Base-by-base conservation (phyloP, 1,140 invertebrate genomes). In the Drosophila gunungcola region DNA sequence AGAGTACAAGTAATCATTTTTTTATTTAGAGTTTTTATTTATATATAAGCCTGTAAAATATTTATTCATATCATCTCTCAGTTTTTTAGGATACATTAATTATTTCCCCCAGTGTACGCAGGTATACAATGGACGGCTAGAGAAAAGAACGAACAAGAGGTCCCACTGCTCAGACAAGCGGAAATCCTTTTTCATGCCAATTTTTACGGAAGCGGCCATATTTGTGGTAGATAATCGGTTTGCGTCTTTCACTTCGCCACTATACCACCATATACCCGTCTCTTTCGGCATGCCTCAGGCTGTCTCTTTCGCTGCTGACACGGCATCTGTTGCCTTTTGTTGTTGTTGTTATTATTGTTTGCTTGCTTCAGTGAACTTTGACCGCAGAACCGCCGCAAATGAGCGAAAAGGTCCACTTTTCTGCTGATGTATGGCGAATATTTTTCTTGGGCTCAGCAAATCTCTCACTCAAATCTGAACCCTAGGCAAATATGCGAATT, bases 191-290 rank as follows among this genome's bases (percentile, higher is more conserved):
- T 85, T 73, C 68, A 80, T 60, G 69, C 73, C 67, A 68, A 70
- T 57, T 75, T 75, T 67, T 86, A 55, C 73, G 73, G 78, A 86
- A 78, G 62, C 69, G 62, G 74, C 74, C 82, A 86, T 86, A 86
- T 88, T 86, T 84, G 83, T 61, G 83, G 82, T 61, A 82, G 82
- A 88, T 86, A 86, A 86, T 88, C 82, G 83, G 74, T 86, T 75
- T 61, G 73, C 63, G 49, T 65, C 56, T 58, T 58, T 60, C 49
- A 29, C 32, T 53, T 49, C 11, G 29, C 45, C 43, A 38, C 25
- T 63, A 45, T 21, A 21, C 16, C 1, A 21, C 16, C 1, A 21
- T 21, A 21, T 9, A 4, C 7, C 61, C 34, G 3, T 43, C 64
- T 51, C 49, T 51, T 11, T 43, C 32, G 13, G 13, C 5, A 2